A percentile compares a stretch with the other conserved stretches of the same genome.
These are phyloP conservation scores for Bombus polaris DNA, from an alignment of 1,140 invertebrate species.

Conservation along the genomic window DNA sequence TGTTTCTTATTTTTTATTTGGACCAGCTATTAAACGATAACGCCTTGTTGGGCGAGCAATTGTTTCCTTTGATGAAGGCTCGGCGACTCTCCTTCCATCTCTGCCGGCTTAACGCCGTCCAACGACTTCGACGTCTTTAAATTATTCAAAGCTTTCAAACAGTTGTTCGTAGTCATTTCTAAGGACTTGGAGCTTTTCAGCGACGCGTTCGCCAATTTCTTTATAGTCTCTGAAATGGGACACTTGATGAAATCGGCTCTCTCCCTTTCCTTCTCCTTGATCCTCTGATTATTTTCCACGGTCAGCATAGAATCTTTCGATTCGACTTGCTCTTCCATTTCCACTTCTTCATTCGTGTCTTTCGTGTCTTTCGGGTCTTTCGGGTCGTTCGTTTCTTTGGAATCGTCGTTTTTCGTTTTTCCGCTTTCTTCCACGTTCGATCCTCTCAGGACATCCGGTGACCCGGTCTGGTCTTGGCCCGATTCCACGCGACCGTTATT, in stretches of 20 bases:
- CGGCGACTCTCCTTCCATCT: constrained; percentile 76
- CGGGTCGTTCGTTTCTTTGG: constrained; percentile 30
- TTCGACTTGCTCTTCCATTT: constrained; percentile 17
- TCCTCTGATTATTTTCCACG: constrained; percentile 65
- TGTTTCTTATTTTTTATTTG: not conserved
- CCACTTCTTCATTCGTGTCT: not conserved
- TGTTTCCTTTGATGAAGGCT: constrained; percentile 80
- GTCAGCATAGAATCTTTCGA: constrained; percentile 45
- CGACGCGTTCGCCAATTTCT: constrained; percentile 79
- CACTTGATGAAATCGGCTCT: constrained; percentile 78
- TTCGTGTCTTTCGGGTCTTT: constrained; percentile 22
- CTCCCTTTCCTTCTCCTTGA: constrained; percentile 74
- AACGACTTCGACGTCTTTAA: constrained; percentile 74
- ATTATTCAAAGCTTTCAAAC: constrained; percentile 74
- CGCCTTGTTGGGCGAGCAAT: constrained; percentile 79
- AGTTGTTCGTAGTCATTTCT: constrained; percentile 74
- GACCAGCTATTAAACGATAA: constrained; percentile 73
- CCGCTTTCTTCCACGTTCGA: not conserved
- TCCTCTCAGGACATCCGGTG: not conserved
- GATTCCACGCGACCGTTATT: not conserved
- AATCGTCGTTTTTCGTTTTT: constrained; percentile 33
- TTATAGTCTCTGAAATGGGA: constrained; percentile 81
- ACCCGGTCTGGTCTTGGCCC: not conserved
- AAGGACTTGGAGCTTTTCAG: constrained; percentile 77
- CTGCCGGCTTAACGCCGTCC: constrained; percentile 62